Evolutionary conservation across 2,888 invertebrate genomes (phyloP), one percentile per base, ranked within the genome.

Genomic region (Scaptomyza tumidula): DNA sequence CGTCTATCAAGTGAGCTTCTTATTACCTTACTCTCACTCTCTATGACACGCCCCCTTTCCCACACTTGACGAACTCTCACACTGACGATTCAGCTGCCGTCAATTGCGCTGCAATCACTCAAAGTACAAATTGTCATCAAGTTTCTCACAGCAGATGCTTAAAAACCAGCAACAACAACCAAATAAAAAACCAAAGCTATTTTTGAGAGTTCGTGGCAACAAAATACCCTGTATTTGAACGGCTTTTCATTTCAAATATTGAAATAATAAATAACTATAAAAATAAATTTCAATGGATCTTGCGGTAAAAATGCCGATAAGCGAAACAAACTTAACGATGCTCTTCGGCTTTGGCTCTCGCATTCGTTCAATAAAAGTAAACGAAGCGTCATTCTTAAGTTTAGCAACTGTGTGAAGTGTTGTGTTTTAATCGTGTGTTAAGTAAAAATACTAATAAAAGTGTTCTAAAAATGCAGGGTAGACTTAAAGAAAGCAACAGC

Each of bases 61-160:
- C n/a, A n/a, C 37, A 0, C 48, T 35, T 35, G 2, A 10, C 55
- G 44, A 16, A 24, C 37, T 31, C 24, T 6, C 14, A 53, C 19
- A 37, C 6, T 37, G 43, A 14, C 33, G 19, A 27, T 52, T 11
- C 33, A 29, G 35, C 37, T 48, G 50, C 52, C 63, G 66, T 43
- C 57, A 57, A 48, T 50, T 58, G 54, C 14, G 46, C 62, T 67
- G 67, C 86, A 85, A 83, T 83, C 86, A 78, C 73, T 83, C 83
- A 86, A 73, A 86, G 86, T 80, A 73, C 66, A 80, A 86, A 80
- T 78, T 83, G 86, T 75, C 83, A 69, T 75, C 86, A 69, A 75
- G 64, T 61, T 71, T 29, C 74, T 60, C 52, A 60, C 39, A 64
- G 58, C 64, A 65, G 24, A 24, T 24, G 24, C 24, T 24, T 24